Conservation (phyloP, 2,113 vertebrate species). For the Callaeas wilsoni region DNA sequence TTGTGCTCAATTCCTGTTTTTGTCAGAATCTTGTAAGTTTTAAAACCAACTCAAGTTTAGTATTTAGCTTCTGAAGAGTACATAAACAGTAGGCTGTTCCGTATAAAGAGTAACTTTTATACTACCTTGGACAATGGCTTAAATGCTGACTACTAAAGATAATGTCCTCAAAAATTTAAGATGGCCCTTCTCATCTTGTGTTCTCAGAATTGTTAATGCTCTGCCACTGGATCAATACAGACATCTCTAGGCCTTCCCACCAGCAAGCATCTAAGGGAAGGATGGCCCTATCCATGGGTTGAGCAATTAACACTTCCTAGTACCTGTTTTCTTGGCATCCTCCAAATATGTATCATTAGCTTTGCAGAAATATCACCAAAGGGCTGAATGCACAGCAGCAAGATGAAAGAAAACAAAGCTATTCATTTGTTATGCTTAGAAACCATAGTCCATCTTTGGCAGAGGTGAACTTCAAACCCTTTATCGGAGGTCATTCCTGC, state of each 20-base stretch:
- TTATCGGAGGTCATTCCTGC: background rate
- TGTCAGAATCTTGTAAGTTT: background rate
- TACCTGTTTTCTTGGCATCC: background rate
- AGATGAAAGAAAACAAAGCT: background rate
- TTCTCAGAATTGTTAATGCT: background rate
- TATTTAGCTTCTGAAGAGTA: background rate
- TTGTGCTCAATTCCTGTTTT: background rate
- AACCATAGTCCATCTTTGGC: background rate
- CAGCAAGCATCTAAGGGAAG: background rate
- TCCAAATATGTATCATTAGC: background rate
- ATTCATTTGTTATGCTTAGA: background rate
- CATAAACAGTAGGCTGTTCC: background rate
- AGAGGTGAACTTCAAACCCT: background rate
- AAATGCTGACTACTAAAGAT: background rate
- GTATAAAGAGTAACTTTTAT: background rate
- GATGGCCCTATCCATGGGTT: background rate
- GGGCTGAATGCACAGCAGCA: background rate
- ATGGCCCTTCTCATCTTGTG: background rate
- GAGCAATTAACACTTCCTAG: background rate
- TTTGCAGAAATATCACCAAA: background rate
- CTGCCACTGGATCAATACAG: background rate
- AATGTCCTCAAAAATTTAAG: background rate
- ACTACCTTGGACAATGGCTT: background rate
- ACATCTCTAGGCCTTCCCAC: background rate
- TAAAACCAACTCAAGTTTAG: background rate